Evolutionary conservation across 92 coral and sea anemone genomes (phyloP).

Genomic region (Phenganax subtilis): DNA sequence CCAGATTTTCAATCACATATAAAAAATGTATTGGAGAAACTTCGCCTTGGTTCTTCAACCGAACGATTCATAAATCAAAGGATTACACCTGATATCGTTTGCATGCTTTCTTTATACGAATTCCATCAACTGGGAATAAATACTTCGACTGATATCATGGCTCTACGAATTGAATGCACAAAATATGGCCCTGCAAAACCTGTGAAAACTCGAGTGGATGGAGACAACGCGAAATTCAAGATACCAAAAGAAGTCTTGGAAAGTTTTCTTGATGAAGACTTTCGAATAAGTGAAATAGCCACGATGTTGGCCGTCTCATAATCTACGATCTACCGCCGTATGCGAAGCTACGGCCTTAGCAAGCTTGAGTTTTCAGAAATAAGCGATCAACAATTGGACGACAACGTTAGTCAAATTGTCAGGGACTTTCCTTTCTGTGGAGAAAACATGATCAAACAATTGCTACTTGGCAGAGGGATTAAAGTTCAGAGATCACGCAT

Average conservation of each 20-base stretch:
- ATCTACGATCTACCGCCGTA: not conserved
- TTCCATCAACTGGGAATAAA: constrained; percentile 28
- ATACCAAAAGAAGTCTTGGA: not conserved
- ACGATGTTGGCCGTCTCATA: constrained; percentile 18
- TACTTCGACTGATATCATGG: constrained; percentile 37
- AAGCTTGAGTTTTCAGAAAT: not conserved
- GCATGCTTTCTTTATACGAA: constrained; percentile 36
- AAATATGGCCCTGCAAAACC: too few relatives aligned
- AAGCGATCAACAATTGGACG: not conserved
- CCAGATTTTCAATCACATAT: too few relatives aligned
- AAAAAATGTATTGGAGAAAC: too few relatives aligned
- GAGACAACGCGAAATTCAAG: not conserved
- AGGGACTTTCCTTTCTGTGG: constrained; percentile 14
- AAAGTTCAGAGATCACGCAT: not conserved
- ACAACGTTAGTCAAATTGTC: not conserved
- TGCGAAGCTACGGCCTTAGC: constrained; percentile 16
- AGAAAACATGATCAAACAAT: constrained; percentile 15
- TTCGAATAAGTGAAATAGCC: too few relatives aligned
- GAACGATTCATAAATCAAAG: not conserved
- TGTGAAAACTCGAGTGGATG: not conserved
- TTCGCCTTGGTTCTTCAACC: too few relatives aligned
- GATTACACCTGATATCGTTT: constrained; percentile 36
- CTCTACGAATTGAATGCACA: constrained; percentile 35
- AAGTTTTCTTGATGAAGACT: too few relatives aligned
- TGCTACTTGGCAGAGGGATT: constrained; percentile 1